Conservation (phyloP, 2,797 vertebrate species). For the Argya squamiceps region DNA sequence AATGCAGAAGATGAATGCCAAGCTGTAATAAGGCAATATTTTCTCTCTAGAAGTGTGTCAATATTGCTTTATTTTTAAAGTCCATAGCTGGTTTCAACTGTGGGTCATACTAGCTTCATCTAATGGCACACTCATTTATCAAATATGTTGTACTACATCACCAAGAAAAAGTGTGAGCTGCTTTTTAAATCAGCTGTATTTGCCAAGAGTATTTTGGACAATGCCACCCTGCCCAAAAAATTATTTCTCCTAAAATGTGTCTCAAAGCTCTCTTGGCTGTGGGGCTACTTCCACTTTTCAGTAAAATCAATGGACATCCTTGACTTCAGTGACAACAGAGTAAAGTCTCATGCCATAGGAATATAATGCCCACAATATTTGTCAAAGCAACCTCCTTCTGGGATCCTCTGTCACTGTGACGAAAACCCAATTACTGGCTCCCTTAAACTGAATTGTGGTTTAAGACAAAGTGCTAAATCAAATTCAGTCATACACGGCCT, state of each 20-base stretch:
- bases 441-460: constrained; percentile 11
- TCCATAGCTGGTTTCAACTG: neutral
- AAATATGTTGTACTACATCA: neutral
- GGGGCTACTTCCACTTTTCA: neutral
- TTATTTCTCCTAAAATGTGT: constrained; percentile 18
- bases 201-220: constrained; percentile 38
- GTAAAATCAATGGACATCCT: constrained; percentile 46
- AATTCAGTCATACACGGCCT: neutral
- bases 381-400: constrained; percentile 37
- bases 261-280: constrained; percentile 5
- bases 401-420: neutral
- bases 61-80: neutral
- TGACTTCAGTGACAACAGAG: constrained; percentile 21
- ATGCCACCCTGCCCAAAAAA: neutral
- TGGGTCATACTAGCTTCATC: neutral
- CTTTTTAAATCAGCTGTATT: constrained; percentile 25
- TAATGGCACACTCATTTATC: neutral
- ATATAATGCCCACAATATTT: constrained; percentile 22
- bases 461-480: constrained; percentile 37
- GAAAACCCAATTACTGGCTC: constrained; percentile 2
- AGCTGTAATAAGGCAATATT: neutral
- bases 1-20: neutral
- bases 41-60: neutral
- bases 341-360: constrained; percentile 22
- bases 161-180: neutral